Percentiles rank a stretch among this genome's conserved stretches.
Evolutionary conservation across 2,888 invertebrate species (phyloP).

Genomic region (Cosmopolites sordidus): DNA sequence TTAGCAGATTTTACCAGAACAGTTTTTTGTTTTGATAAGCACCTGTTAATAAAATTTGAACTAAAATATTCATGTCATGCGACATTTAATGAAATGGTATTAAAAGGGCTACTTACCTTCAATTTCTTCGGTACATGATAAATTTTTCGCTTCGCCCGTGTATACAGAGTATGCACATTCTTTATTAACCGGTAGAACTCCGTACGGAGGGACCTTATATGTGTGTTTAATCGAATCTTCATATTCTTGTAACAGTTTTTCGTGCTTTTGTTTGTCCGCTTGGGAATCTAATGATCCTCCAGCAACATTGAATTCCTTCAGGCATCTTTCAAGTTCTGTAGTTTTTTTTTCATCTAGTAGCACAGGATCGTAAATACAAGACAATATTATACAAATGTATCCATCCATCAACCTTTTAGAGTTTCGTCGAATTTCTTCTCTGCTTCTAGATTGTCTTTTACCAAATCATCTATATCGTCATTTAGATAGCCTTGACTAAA

Average conservation of each 20-base stretch:
- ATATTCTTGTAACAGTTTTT: constrained; percentile 39
- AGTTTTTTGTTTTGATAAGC: no score
- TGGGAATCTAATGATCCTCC: constrained; percentile 31
- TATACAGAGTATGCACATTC: constrained; percentile 40
- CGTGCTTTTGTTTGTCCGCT: constrained; percentile 33
- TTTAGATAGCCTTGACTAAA: constrained; percentile 60
- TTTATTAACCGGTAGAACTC: constrained; percentile 41
- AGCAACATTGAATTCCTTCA: constrained; percentile 35
- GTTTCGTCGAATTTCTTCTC: constrained; percentile 39
- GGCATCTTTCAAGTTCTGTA: constrained; percentile 43
- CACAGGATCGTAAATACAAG: no score
- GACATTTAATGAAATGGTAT: no score
- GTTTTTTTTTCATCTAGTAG: constrained; percentile 29
- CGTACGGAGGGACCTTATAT: constrained; percentile 40
- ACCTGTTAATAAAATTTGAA: no score
- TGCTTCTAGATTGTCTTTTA: constrained; percentile 40
- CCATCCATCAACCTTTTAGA: constrained; percentile 19
- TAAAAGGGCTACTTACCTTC: constrained; percentile 29
- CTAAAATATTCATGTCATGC: no score
- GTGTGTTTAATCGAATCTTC: constrained; percentile 40
- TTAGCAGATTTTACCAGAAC: no score
- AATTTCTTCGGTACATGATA: constrained; percentile 38
- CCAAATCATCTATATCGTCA: constrained; percentile 52
- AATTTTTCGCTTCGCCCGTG: constrained; percentile 38
- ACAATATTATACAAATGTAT: neutral